Percentiles rank a stretch among this genome's conserved stretches.
These are phyloP conservation scores for Akabosia matsudoensis DNA, from an alignment of 1,140 invertebrate species.

Conservation along the genomic window DNA sequence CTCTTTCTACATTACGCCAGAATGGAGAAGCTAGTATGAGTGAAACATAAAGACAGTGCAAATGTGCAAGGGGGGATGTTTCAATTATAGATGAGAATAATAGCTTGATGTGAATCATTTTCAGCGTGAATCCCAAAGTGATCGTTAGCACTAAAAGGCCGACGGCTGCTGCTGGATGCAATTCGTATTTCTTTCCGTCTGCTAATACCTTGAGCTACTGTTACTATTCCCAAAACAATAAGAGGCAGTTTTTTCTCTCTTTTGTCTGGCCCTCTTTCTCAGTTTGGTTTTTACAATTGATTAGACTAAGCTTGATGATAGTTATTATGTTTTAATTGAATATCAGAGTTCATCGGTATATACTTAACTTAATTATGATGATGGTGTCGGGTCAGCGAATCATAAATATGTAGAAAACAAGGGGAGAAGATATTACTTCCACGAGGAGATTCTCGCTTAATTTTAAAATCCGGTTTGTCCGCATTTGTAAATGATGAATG, in stretches of 20 bases:
- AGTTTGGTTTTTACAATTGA: not conserved
- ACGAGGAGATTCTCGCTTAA: too few relatives aligned
- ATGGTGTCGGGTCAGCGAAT: not conserved
- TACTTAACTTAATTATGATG: constrained; percentile 20
- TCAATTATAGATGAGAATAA: too few relatives aligned
- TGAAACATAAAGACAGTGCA: too few relatives aligned
- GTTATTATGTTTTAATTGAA: constrained; percentile 21
- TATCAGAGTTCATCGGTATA: not conserved
- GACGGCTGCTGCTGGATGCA: not conserved
- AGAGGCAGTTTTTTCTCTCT: not conserved
- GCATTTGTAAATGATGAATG: not conserved
- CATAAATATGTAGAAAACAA: not conserved
- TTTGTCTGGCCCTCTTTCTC: not conserved
- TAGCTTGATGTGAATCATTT: constrained; percentile 1
- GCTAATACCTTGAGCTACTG: too few relatives aligned
- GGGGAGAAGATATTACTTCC: not conserved
- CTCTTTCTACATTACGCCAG: too few relatives aligned
- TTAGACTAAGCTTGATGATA: not conserved
- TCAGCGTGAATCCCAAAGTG: constrained; percentile 16
- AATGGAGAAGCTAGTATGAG: too few relatives aligned
- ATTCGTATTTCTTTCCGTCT: not conserved
- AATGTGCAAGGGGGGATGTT: too few relatives aligned
- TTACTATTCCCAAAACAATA: not conserved
- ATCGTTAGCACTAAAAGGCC: constrained; percentile 13
- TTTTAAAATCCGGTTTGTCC: constrained; percentile 11